Evolutionary conservation across 2,113 vertebrate species (phyloP), one percentile per base, ranked within the genome.

Genomic region (Tenrec ecaudatus): DNA sequence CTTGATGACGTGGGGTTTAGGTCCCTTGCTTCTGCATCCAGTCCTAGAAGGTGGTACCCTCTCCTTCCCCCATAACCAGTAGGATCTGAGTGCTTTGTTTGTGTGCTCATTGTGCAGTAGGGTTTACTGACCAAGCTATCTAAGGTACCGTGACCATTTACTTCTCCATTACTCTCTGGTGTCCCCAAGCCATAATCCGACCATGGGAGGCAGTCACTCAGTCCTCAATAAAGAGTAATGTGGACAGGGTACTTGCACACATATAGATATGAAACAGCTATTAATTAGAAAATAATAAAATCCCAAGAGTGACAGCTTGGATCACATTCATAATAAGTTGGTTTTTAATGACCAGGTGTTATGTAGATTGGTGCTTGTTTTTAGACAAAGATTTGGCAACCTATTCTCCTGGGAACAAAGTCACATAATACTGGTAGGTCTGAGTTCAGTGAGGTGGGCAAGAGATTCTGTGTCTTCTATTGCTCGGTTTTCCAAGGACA

Each of bases 261-360:
- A 87, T 19, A 93, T 93, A n/a, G n/a, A 20, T 23, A 96, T 94
- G 86, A 87, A 96, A 84, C 80, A 90, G 83, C 73, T 47, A 94
- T 91, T 94, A 97, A 96, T 95, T 93, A 94, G 92, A 92, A 97
- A 98, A 98, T 96, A 97, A 97, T 97, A 98, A 98, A 98, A 95
- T 84, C 11, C 77, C 96, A 92, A 97, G 97, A 98, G 96, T 97
- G 97, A 97, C 97, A 98, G 97, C 88, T 98, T 98, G 98, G 97
- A 98, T 97, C 96, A 97, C 94, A 96, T 97, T 98, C 96, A 95
- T 98, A 98, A 98, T 98, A 98, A 97, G 96, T 97, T 97, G 96
- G 97, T 98, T 97, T 97, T 96, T 98, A 98, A 97, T 97, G 98
- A 98, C 98, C 98, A 98, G 97, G 98, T 98, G 98, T 98, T 98